A percentile compares a stretch with the other conserved stretches of the same genome.
These are phyloP conservation scores for Hydropotes inermis DNA, from an alignment of 2,113 vertebrate genomes.

Conservation along the genomic window DNA sequence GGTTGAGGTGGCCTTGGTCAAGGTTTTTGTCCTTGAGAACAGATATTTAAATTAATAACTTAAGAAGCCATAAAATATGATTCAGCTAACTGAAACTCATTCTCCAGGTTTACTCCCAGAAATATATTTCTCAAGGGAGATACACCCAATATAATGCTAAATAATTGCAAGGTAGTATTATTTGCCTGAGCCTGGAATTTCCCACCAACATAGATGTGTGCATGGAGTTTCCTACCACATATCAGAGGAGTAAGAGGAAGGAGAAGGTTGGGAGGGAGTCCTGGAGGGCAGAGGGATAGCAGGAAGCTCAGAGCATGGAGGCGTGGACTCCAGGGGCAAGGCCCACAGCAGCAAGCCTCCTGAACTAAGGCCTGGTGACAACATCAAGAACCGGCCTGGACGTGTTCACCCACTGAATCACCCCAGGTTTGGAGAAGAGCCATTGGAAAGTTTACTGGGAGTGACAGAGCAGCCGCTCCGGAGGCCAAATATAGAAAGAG, in stretches of 20 bases:
- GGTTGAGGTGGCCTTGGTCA: neutral
- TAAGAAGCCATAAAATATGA: constrained; percentile 7
- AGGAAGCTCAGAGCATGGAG: no score
- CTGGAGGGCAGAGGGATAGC: neutral
- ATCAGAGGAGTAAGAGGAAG: neutral
- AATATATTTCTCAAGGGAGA: constrained; percentile 26
- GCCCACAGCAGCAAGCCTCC: neutral
- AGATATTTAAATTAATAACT: constrained; percentile 41
- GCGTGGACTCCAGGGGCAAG: rapidly evolving
- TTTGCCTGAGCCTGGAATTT: neutral
- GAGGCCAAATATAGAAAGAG: neutral
- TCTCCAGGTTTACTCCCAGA: neutral
- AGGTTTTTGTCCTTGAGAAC: constrained; percentile 23
- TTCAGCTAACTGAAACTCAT: constrained; percentile 29
- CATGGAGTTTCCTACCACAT: neutral
- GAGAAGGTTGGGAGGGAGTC: neutral
- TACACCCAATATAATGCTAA: constrained; percentile 1
- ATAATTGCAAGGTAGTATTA: neutral
- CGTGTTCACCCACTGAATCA: neutral
- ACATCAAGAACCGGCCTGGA: neutral
- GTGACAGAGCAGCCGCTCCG: neutral
- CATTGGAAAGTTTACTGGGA: neutral
- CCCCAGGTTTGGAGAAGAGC: neutral
- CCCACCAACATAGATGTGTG: neutral
- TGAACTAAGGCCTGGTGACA: neutral